Evolutionary conservation across 2,113 vertebrate species (phyloP), one percentile per base, ranked within the genome.

Genomic region (Zosterops pallidus): DNA sequence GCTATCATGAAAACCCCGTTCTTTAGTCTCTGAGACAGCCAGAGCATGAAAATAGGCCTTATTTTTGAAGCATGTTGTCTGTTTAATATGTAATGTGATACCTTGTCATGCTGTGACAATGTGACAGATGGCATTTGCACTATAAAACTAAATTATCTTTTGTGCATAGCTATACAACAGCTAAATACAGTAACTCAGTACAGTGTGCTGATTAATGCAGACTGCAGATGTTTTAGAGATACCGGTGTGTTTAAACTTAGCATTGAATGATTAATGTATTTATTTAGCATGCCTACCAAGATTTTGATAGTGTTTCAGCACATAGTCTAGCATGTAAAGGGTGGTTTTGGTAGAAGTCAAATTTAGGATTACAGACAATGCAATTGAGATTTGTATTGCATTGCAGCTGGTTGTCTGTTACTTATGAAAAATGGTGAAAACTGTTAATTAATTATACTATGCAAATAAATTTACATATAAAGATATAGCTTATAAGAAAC

Each of bases 51-150:
- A 95, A 96, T 88, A 95, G 84, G 93, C 95, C 96, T 90, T 91
- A 91, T 97, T 95, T 97, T 96, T 39, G 29, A 92, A 93, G 94
- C 89, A 28, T 95, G 94, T 95, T 95, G 79, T 93, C 97, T 97
- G 92, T 97, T 98, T 97, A 98, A 97, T 97, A 97, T 97, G 97
- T 97, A 97, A 98, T 87, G 94, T 94, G 97, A 97, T 98, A 97
- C 96, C 97, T 97, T 97, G 96, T 98, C 96, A 97, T 86, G 76
- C 95, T 95, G 92, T 97, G 96, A 97, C 95, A 97, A 96, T 83
- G 96, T 96, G 97, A 97, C 97, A 98, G 97, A 97, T 97, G 82
- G 96, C 91, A 88, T 92, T 97, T 96, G 94, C 96, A 95, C 87
- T 93, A 47, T 97, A 97, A 97, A 94, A 97, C 90, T 72, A 83